phyloP scores from a whole-genome alignment of 2,797 vertebrate genomes.

The Liparis tanakae region DNA sequence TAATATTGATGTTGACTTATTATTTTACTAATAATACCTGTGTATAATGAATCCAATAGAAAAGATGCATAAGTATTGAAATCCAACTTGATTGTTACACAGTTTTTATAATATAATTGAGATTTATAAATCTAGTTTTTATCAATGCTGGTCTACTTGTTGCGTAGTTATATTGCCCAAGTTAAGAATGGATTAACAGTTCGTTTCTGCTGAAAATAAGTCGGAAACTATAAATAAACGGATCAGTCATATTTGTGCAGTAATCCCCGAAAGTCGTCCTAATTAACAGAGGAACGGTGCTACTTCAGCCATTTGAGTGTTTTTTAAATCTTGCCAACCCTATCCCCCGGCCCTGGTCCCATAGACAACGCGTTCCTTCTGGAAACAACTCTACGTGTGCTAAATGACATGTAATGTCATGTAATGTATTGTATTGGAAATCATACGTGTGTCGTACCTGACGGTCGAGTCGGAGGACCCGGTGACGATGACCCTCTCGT shows the following conservation, averaged over 20 bases:
- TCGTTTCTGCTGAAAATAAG: background rate
- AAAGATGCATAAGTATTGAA: background rate
- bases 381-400: too few species aligned
- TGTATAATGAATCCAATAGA: background rate
- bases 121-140: background rate
- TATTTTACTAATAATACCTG: background rate
- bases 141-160: background rate
- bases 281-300: background rate
- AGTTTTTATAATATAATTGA: background rate
- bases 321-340: background rate
- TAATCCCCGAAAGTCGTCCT: slow-evolving; percentile 1
- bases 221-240: background rate
- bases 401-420: too few species aligned
- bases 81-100: background rate
- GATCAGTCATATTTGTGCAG: background rate
- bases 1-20: background rate
- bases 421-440: too few species aligned
- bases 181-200: background rate
- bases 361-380: background rate
- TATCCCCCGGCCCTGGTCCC: background rate
- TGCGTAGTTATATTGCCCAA: background rate
- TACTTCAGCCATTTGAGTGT: background rate
- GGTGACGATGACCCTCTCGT: slow-evolving; percentile 97
- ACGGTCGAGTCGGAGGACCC: slow-evolving; percentile 98
- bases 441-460: slow-evolving; percentile 80